Percentiles rank a stretch among this genome's conserved stretches.
phyloP scores from a whole-genome alignment of 2,113 vertebrate species.

The Brachypteracias leptosomus region DNA sequence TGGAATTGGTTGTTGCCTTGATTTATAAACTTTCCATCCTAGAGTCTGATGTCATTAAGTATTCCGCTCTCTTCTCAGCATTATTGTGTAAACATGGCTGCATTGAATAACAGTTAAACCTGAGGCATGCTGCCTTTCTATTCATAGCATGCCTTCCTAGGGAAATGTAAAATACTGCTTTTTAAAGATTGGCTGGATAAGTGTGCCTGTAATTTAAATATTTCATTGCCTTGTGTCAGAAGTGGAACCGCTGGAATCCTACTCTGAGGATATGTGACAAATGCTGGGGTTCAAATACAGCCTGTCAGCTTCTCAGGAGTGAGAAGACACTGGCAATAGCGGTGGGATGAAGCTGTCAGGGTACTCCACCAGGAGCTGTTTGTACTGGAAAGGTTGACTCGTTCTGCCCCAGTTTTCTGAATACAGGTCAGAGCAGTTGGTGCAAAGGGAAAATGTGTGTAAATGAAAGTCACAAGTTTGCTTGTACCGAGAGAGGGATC shows the following conservation, averaged over 20 bases:
- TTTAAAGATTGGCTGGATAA: not conserved
- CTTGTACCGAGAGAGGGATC: not conserved
- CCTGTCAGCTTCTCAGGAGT: not conserved
- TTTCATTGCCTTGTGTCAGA: rapidly evolving
- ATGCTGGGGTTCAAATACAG: not conserved
- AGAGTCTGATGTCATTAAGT: not conserved
- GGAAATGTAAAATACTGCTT: not conserved
- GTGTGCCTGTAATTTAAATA: not conserved
- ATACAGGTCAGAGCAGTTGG: not conserved
- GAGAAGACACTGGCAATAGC: not conserved
- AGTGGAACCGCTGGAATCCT: not conserved
- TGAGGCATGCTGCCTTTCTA: not conserved
- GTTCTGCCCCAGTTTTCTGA: not conserved
- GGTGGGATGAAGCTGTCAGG: not conserved
- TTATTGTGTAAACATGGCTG: not conserved
- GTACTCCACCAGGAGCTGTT: not conserved
- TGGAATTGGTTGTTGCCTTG: not conserved
- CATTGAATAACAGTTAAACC: not conserved
- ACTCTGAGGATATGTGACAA: not conserved
- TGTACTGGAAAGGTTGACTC: not conserved
- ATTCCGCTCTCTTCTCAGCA: not conserved
- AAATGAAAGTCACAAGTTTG: not conserved
- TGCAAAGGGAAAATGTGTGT: not conserved
- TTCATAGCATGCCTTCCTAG: not conserved
- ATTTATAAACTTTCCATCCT: not conserved